Conservation (phyloP, 2,113 vertebrate species). For the Pterocles burchelli region DNA sequence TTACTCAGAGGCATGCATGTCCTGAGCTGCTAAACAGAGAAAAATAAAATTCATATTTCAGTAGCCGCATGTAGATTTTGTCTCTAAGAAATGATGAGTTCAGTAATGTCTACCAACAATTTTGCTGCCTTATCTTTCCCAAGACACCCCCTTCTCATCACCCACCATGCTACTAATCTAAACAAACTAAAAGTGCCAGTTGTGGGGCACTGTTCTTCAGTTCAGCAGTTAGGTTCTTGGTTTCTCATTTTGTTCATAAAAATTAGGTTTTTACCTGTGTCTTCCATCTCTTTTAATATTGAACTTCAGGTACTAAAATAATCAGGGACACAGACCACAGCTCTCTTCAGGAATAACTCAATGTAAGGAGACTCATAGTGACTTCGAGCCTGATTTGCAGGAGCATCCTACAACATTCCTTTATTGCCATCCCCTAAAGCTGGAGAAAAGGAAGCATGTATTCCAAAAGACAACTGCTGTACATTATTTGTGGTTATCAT, state of each 20-base stretch:
- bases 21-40: neutral
- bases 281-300: neutral
- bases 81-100: neutral
- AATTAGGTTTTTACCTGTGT: neutral
- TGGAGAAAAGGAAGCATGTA: neutral
- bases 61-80: neutral
- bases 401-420: neutral
- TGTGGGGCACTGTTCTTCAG: neutral
- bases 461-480: neutral
- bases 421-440: neutral
- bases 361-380: neutral
- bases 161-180: neutral
- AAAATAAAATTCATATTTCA: neutral
- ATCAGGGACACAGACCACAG: neutral
- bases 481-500: neutral
- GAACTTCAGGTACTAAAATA: neutral
- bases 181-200: neutral
- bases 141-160: neutral
- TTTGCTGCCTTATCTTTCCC: neutral
- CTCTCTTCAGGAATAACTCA: neutral
- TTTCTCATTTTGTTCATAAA: neutral
- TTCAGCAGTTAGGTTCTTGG: neutral
- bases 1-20: neutral
- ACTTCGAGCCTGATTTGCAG: neutral
- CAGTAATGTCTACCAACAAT: neutral